These are phyloP conservation scores for Craniophora ligustri DNA, from an alignment of 2,888 invertebrate species.

Conservation along the genomic window DNA sequence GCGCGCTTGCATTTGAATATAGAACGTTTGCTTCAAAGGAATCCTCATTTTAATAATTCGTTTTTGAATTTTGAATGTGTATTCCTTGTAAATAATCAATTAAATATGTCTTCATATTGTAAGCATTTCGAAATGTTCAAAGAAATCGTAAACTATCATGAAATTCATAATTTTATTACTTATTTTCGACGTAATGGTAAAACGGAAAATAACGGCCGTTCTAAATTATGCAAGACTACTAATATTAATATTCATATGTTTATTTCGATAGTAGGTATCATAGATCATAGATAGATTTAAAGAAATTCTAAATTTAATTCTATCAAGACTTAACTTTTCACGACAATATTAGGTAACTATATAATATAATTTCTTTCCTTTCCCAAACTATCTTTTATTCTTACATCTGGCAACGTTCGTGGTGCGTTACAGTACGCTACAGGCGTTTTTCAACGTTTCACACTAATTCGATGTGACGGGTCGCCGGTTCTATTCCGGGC, in stretches of 20 bases:
- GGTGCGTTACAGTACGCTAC: slow-evolving; percentile 59
- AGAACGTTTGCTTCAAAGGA: slow-evolving; percentile 71
- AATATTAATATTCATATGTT: slow-evolving; percentile 7
- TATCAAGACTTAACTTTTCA: too few species aligned
- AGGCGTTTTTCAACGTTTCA: slow-evolving; percentile 83
- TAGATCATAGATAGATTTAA: too few species aligned
- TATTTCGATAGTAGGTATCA: too few species aligned
- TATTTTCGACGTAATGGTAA: slow-evolving; percentile 29
- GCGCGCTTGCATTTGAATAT: slow-evolving; percentile 83
- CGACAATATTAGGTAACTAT: too few species aligned
- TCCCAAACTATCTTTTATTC: slow-evolving; percentile 18
- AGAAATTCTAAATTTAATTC: too few species aligned
- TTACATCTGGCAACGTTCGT: slow-evolving; percentile 59
- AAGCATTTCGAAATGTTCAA: slow-evolving; percentile 49
- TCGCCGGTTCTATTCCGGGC: slow-evolving; percentile 84
- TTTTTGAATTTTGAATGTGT: slow-evolving; percentile 49
- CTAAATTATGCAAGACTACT: slow-evolving; percentile 22
- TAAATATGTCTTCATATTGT: slow-evolving; percentile 50
- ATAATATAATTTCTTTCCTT: too few species aligned
- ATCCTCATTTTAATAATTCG: slow-evolving; percentile 60
- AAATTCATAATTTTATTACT: slow-evolving; percentile 44
- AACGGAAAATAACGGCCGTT: slow-evolving; percentile 24
- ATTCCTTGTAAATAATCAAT: slow-evolving; percentile 58
- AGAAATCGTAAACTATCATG: slow-evolving; percentile 44
- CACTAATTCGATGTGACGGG: slow-evolving; percentile 85